Evolutionary conservation across 2,888 invertebrate species (phyloP).

Genomic region (Ochropleura plecta): DNA sequence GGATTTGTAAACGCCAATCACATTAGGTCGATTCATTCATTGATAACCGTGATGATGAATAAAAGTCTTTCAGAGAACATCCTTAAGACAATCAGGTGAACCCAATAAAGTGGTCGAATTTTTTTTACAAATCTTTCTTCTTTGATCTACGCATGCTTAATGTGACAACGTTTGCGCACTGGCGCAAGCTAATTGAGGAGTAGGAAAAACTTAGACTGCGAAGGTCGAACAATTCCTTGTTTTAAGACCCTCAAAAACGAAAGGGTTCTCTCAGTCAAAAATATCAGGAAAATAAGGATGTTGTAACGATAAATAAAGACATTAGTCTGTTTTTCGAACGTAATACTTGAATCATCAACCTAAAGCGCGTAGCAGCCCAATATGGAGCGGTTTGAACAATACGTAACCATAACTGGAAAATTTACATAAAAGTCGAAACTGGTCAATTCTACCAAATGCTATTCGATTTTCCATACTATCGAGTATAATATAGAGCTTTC

Average conservation of each 20-base stretch:
- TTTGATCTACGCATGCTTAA: slow-evolving; percentile 56
- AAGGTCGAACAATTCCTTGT: background rate
- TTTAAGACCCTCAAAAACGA: background rate
- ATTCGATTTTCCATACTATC: background rate
- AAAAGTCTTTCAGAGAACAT: slow-evolving; percentile 1
- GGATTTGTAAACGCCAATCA: background rate
- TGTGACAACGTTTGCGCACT: slow-evolving; percentile 57
- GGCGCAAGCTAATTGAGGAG: slow-evolving; percentile 16
- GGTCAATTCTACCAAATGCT: background rate
- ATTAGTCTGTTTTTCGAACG: no score
- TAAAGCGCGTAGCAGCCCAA: background rate
- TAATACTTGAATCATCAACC: slow-evolving; percentile 17
- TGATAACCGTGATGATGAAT: slow-evolving; percentile 12
- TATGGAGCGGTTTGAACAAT: background rate
- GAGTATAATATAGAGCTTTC: background rate
- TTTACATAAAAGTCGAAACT: background rate
- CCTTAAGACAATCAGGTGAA: slow-evolving; percentile 35
- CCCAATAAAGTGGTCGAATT: background rate
- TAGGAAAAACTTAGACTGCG: background rate
- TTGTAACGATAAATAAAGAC: slow-evolving; percentile 1
- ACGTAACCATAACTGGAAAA: slow-evolving; percentile 22
- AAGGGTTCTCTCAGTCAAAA: background rate
- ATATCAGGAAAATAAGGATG: background rate
- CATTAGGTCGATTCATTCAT: slow-evolving; percentile 23
- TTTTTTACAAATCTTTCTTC: slow-evolving; percentile 3